Percentiles rank a stretch among this genome's conserved stretches.
These are phyloP conservation scores for Euzetes globulus DNA, from an alignment of 2,888 invertebrate species.

Conservation along the genomic window DNA sequence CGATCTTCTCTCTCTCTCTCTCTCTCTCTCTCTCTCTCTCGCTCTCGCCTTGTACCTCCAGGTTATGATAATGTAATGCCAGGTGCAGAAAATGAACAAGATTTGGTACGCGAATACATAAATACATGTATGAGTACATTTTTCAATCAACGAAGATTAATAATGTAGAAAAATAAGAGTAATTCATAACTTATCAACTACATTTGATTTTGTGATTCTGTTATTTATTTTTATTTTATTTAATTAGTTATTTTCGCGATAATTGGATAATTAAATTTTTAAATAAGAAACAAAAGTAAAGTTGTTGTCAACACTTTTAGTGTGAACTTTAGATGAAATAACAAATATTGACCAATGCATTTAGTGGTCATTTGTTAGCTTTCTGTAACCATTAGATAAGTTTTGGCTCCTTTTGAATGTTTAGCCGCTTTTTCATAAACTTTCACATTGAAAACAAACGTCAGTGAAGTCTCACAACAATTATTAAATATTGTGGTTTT, in stretches of 20 bases:
- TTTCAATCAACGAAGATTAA: not conserved
- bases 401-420: not conserved
- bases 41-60: not conserved
- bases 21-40: conserved; percentile 4
- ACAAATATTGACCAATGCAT: conserved; percentile 17
- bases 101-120: not conserved
- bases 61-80: not conserved
- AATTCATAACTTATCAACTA: too few relatives aligned
- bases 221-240: too few relatives aligned
- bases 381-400: not conserved
- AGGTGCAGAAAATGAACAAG: conserved; percentile 4
- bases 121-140: not conserved
- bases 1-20: not conserved
- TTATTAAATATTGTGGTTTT: not conserved
- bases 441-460: not conserved
- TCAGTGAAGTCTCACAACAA: too few relatives aligned
- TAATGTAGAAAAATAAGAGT: too few relatives aligned
- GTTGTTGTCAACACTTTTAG: not conserved
- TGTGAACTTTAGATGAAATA: not conserved
- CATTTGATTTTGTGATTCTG: too few relatives aligned
- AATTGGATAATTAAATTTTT: too few relatives aligned
- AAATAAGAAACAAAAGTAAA: not conserved
- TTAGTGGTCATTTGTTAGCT: conserved; percentile 21
- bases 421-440: not conserved
- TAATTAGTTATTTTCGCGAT: too few relatives aligned